phyloP scores from a whole-genome alignment of 2,797 vertebrate species.

The Hypotaenidia philippensis region DNA sequence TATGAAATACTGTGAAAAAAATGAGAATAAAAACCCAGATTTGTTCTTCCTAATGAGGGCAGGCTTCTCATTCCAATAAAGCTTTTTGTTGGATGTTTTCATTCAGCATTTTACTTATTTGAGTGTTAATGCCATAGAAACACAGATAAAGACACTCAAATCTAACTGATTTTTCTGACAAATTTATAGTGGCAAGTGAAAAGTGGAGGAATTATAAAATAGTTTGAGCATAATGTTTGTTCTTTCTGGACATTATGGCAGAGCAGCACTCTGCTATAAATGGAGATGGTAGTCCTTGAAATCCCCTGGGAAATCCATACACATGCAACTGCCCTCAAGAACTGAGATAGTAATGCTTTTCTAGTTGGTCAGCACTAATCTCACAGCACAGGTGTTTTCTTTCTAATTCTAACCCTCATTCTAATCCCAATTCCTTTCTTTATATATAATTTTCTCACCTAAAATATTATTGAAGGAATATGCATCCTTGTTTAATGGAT shows the following conservation, averaged over 20 bases:
- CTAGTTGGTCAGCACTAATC: neutral
- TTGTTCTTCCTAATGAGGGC: neutral
- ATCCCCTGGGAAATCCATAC: neutral
- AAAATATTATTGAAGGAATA: neutral
- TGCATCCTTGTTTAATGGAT: rapidly evolving
- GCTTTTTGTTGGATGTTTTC: neutral
- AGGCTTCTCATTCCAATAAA: neutral
- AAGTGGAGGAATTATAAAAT: neutral
- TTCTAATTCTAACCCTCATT: neutral
- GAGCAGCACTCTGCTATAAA: neutral
- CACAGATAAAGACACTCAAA: neutral
- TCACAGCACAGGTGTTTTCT: neutral
- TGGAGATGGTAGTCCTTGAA: neutral
- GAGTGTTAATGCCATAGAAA: neutral
- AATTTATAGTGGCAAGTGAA: neutral
- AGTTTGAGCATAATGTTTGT: neutral
- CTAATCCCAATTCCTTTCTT: neutral
- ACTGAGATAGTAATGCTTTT: neutral
- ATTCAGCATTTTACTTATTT: neutral
- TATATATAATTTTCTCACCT: neutral
- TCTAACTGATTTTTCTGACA: neutral
- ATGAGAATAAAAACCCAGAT: neutral
- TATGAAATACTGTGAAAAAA: neutral
- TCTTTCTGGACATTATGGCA: neutral
- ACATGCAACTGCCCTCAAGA: neutral